Base-by-base conservation (phyloP, 1,140 invertebrate genomes). In the Pseudachorutes palmiensis region DNA sequence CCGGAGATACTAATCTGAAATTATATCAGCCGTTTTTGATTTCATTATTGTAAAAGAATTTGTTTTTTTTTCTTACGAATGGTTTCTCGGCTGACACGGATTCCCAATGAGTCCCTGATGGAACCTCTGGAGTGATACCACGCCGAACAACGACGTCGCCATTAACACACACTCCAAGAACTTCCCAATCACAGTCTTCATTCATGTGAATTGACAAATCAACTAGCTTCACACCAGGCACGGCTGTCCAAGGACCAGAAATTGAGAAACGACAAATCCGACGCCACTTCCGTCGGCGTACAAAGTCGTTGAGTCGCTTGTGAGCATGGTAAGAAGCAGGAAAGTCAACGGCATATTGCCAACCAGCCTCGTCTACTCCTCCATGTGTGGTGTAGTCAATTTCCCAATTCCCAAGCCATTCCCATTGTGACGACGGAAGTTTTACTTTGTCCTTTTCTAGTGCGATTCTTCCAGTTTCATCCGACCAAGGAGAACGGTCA, bases 301-400 rank as follows among this genome's bases (percentile, higher is more conserved):
- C 91, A 75, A 90, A 91, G 80, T 95, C 92, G 0, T 89, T 92
- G 68, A 94, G 87, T 64, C 88, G 82, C 77, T 92, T 93, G 72
- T 87, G 85, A 0, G 84, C 84, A 77, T 94, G 92, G 78, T 91
- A 95, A 28, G 84, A 84, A 0, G 87, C 84, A 3, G 91, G 90
- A 78, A 94, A 95, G 79, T 95, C 92, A 1, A 89, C 87, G 1
- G 92, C 91, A 80, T 95, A 95, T 77, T 95, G 92, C 93, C 93
- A 96, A 1, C 92, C 92, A 14, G 31, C 22, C 65, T 83, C 83
- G 79, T 95, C 92, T 1, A 90, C 89, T 1, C 91, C 91, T n/a
- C 90, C 90, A 1, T 88, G 87, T 33, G 88, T 87, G 76, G 88
- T 86, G 76, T 90, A 94, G 78, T 95, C 92, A 14, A 94, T 83